Evolutionary conservation across 2,797 vertebrate species (phyloP), one percentile per base, ranked within the genome.

Genomic region (Benthosema pterotum): DNA sequence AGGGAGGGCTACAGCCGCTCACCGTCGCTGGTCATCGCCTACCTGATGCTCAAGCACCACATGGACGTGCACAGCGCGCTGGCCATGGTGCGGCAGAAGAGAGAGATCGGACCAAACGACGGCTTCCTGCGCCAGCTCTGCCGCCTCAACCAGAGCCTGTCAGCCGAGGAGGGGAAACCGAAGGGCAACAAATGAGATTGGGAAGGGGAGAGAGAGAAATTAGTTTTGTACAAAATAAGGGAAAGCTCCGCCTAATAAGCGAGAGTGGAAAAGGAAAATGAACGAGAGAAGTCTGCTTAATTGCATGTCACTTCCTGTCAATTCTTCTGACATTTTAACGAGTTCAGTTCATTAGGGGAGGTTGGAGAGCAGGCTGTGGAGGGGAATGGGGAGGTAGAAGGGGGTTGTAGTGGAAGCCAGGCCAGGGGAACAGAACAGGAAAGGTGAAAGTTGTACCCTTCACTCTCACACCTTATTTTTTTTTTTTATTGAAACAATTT

Each of bases 1-100:
- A 93, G 94, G 0, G 96, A 99, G 77, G 97, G 97, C n/a, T 99
- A 98, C 88, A 99, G 97, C 85, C 97, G 97, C 60, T 95, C 97
- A 0, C 96, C 96, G 0, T 93, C 95, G 0, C 80, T 98, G 2
- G 96, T 99, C 65, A 94, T 97, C 2, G 95, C 96, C 8, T 97
- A 94, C 88, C 93, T 99, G 74, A 99, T 99, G 97, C 87, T 98
- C 2, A 91, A 90, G 15, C 95, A 89, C 25, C 83, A 89, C 43
- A 91, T 97, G 94, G 93, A 94, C 0, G 90, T 96, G 53, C 92
- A 78, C 83, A 47, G 89, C 0, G 97, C 97, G 0, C 55, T 98
- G 57, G 87, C 94, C 73, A 57, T 72, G 0, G 96, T 99, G 32
- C 91, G 96, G 1, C 94, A 93, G 74, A 91, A 93, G 43, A 86